Base-by-base conservation (phyloP, 2,113 vertebrate genomes). In the Tyrannus savana region DNA sequence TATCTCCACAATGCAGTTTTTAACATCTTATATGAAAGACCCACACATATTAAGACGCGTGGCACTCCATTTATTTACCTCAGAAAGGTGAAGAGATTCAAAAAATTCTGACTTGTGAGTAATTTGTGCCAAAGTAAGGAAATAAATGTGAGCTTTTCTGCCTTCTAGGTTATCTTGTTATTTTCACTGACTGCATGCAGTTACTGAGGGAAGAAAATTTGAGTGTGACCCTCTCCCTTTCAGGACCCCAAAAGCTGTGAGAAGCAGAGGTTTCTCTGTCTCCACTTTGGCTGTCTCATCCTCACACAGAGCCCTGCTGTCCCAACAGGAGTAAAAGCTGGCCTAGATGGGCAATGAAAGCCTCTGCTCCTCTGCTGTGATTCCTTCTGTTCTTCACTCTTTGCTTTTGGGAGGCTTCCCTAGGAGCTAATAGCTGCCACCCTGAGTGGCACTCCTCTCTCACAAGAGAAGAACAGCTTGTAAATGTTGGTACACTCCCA, bases 11-110 rank as follows among this genome's bases (percentile, higher is more conserved):
- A 86, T 88, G 82, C 63, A 96, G 78, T 80, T 95, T 96, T 95
- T 90, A 94, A 95, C 58, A 85, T 78, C 68, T 46, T 92, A 63
- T 64, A 78, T 95, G 88, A 96, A 96, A 96, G 92, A 56, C 55
- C 41, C 79, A 94, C 44, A 91, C 75, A 94, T 63, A 74, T 91
- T 80, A 67, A 88, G 85, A 95, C 1, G 0, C 76, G 24, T 52
- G 63, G 79, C 92, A 93, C 87, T 90, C 81, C 47, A 95, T 95
- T 96, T 96, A 93, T 95, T 95, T 94, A 94, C 92, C 73, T 95
- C 92, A 89, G 90, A 94, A 93, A 86, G 73, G 52, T 64, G 79
- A 92, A 90, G 64, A 96, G 92, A 96, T 88, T 94, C 42, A 95
- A 94, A 94, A 93, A 93, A 84, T 60, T 93, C 88, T 93, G 72